These are phyloP conservation scores for Drosophila nigrodunni DNA, from an alignment of 1,140 invertebrate genomes.

Conservation along the genomic window DNA sequence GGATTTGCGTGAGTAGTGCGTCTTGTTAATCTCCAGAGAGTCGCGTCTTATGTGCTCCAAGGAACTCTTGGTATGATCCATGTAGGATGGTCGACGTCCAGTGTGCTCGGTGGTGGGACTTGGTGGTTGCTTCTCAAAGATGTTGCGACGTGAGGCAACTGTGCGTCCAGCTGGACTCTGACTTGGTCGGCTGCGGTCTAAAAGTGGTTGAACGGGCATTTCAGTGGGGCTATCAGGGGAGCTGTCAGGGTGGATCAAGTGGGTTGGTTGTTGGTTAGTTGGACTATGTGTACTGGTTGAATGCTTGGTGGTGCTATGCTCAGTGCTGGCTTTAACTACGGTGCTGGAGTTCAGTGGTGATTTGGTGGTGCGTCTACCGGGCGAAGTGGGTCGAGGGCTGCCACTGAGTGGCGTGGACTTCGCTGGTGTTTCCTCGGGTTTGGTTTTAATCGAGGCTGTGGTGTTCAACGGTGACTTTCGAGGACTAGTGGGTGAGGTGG, in stretches of 20 bases:
- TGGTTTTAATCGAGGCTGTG: background rate
- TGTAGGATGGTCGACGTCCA: slow-evolving; percentile 78
- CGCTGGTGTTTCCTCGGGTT: background rate
- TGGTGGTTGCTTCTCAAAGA: slow-evolving; percentile 66
- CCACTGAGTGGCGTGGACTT: background rate
- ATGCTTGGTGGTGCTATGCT: slow-evolving; percentile 64
- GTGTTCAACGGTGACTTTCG: background rate
- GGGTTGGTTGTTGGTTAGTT: slow-evolving; percentile 54
- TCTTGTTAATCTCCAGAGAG: slow-evolving; percentile 79
- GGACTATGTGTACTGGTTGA: slow-evolving; percentile 48
- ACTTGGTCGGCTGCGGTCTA: slow-evolving; percentile 53
- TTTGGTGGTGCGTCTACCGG: slow-evolving; percentile 15
- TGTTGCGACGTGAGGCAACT: slow-evolving; percentile 71
- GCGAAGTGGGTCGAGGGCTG: background rate
- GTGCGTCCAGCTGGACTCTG: slow-evolving; percentile 42
- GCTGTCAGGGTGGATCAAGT: slow-evolving; percentile 30
- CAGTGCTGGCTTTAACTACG: slow-evolving; percentile 59
- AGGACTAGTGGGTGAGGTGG: background rate
- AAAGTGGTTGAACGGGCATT: slow-evolving; percentile 69
- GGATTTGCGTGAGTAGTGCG: slow-evolving; percentile 73
- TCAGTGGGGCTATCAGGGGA: slow-evolving; percentile 58
- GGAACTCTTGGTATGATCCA: slow-evolving; percentile 83
- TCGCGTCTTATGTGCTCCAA: slow-evolving; percentile 81
- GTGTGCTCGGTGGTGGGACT: slow-evolving; percentile 31
- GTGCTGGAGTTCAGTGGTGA: slow-evolving; percentile 28